Evolutionary conservation across 2,113 vertebrate species (phyloP), one percentile per base, ranked within the genome.

Genomic region (Mola mola): DNA sequence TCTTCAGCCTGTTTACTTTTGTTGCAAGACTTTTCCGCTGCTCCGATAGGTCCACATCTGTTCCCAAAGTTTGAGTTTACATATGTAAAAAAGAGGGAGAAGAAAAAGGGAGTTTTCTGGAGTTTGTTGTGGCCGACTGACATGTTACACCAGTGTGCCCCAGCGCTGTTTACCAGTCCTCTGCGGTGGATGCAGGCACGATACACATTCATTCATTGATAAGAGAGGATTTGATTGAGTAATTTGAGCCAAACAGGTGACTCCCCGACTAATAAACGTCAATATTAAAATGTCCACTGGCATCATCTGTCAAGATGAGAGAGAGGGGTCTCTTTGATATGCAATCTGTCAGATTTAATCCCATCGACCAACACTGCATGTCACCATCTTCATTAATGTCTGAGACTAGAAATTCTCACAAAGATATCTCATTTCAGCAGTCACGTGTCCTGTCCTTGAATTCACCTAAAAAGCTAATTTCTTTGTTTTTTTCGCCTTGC

Each of bases 151-250:
- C 72, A 70, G 48, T 38, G 28, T 56, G 47, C 66, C 49, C 72
- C 70, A 49, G 66, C 66, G 57, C 52, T 44, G 66, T 46, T 68
- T 66, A n/a, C 16, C 33, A 78, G 60, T 81, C 70, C 48, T 75
- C 65, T 78, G 76, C 70, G 41, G 66, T 53, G 65, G 63, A 82
- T 52, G 81, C 79, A 87, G 82, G 81, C 79, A 83, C 79, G 57
- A 72, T 76, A 84, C 82, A 90, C 88, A 90, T 90, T 90, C 88
- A 87, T 69, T 82, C 75, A 58, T 42, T 69, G 65, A 79, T 52
- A 62, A 47, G 41, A 43, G 62, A 79, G 50, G 34, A 63, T 59
- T 62, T 48, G 57, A 76, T 67, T 70, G 75, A 74, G 69, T 59
- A 44, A 53, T 55, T 55, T n/a, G 49, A 69, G 72, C 72, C 61